phyloP scores from a whole-genome alignment of 2,888 invertebrate genomes.

The Blera fallax region DNA sequence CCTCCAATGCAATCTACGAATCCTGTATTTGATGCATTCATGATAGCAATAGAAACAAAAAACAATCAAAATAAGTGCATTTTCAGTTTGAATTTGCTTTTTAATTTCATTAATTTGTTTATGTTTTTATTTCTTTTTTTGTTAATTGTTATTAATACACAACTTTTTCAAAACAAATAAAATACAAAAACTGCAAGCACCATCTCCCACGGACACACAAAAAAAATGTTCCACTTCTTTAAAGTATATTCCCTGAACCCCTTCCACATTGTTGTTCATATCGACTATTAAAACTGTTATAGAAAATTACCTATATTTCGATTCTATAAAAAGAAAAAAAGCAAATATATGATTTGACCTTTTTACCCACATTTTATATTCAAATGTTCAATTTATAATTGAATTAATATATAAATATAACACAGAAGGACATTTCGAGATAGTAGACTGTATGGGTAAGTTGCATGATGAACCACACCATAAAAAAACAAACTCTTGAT shows the following conservation, averaged over 20 bases:
- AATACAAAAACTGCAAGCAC: conserved; percentile 44
- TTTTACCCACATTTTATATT: conserved; percentile 49
- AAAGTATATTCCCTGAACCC: conserved; percentile 4
- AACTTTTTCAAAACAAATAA: conserved; percentile 41
- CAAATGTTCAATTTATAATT: conserved; percentile 68
- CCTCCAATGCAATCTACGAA: neutral
- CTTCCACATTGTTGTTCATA: conserved; percentile 8
- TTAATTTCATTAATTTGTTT: conserved; percentile 4
- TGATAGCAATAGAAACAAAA: neutral
- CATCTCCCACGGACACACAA: conserved; percentile 69
- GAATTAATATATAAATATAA: conserved; percentile 73
- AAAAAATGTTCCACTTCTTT: conserved; percentile 44
- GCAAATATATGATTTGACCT: conserved; percentile 55
- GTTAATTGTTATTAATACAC: conserved; percentile 36
- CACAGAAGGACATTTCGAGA: conserved; percentile 94
- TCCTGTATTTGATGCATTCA: neutral
- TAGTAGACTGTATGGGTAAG: conserved; percentile 92
- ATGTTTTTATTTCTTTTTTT: conserved; percentile 26
- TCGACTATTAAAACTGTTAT: conserved; percentile 77
- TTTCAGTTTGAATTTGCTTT: conserved; percentile 46
- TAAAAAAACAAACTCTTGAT: conserved; percentile 75
- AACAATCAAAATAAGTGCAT: conserved; percentile 27
- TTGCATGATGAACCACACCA: conserved; percentile 80
- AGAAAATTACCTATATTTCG: conserved; percentile 51
- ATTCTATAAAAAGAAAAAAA: conserved; percentile 31